These are phyloP conservation scores for Microdon myrmicae DNA, from an alignment of 2,888 invertebrate species.

Conservation along the genomic window DNA sequence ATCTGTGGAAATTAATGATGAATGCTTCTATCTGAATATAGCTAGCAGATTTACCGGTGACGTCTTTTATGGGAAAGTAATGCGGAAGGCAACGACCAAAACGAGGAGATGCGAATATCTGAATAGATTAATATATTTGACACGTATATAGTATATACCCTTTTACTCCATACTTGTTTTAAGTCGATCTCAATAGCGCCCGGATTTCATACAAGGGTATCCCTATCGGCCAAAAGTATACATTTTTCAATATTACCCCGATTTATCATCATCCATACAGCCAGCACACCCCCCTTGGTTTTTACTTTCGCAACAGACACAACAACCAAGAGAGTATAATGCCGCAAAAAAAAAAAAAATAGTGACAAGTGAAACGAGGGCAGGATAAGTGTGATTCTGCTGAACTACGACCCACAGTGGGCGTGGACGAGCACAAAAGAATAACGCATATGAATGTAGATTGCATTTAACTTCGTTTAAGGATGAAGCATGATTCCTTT, in stretches of 20 bases:
- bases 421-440: slow-evolving; percentile 11
- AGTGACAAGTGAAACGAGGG: not conserved
- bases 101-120: too few species aligned
- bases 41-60: too few species aligned
- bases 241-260: slow-evolving; percentile 50
- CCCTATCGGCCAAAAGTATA: slow-evolving; percentile 32
- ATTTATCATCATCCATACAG: slow-evolving; percentile 50
- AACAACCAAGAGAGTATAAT: not conserved
- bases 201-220: too few species aligned
- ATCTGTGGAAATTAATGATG: too few species aligned
- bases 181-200: too few species aligned
- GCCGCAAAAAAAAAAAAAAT: not conserved
- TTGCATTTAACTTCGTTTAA: slow-evolving; percentile 45
- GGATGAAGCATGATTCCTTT: too few species aligned
- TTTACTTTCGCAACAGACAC: slow-evolving; percentile 11
- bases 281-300: slow-evolving; percentile 38
- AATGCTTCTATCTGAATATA: too few species aligned
- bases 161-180: too few species aligned
- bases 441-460: slow-evolving; percentile 36
- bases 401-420: slow-evolving; percentile 3
- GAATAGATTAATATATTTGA: too few species aligned
- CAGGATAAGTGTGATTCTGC: not conserved
- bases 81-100: too few species aligned
- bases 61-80: too few species aligned
- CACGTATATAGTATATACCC: too few species aligned